Percentiles rank a stretch among this genome's conserved stretches.
phyloP scores from a whole-genome alignment of 1,140 invertebrate genomes.

The Steinernema feltiae region DNA sequence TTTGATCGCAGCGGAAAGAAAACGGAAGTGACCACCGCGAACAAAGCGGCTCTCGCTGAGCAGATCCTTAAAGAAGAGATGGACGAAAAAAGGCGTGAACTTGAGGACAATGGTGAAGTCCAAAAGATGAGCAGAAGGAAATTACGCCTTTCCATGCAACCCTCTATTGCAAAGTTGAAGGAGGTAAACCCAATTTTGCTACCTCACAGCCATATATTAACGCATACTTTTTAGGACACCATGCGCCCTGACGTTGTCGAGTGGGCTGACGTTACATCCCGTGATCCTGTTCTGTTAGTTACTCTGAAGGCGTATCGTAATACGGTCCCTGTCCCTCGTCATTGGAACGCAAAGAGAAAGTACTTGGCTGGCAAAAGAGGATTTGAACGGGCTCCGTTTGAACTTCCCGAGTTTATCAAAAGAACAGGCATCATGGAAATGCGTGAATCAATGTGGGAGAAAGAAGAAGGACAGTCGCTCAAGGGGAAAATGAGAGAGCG shows the following conservation, averaged over 20 bases:
- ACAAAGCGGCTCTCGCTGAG: constrained; percentile 43
- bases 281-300: constrained; percentile 88
- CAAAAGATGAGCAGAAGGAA: constrained; percentile 50
- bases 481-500: constrained; percentile 98
- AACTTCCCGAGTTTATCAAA: constrained; percentile 96
- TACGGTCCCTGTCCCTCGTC: constrained; percentile 88
- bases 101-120: constrained; percentile 45
- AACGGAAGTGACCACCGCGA: constrained; percentile 32
- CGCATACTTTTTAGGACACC: constrained; percentile 54
- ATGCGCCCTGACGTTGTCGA: constrained; percentile 90
- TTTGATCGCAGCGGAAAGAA: constrained; percentile 24
- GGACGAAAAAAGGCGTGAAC: constrained; percentile 44
- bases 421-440: constrained; percentile 99
- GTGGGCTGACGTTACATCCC: constrained; percentile 98
- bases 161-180: constrained; percentile 53
- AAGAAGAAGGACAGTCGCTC: constrained; percentile 86
- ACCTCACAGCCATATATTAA: too few species aligned
- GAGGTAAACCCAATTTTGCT: constrained; percentile 37
- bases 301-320: constrained; percentile 81
- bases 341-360: constrained; percentile 99
- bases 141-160: constrained; percentile 49
- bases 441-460: constrained; percentile 93
- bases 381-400: constrained; percentile 97
- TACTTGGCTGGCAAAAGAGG: constrained; percentile 91
- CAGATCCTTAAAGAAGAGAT: constrained; percentile 54